Base-by-base conservation (phyloP, 2,113 vertebrate species). In the Puffinus mauretanicus region DNA sequence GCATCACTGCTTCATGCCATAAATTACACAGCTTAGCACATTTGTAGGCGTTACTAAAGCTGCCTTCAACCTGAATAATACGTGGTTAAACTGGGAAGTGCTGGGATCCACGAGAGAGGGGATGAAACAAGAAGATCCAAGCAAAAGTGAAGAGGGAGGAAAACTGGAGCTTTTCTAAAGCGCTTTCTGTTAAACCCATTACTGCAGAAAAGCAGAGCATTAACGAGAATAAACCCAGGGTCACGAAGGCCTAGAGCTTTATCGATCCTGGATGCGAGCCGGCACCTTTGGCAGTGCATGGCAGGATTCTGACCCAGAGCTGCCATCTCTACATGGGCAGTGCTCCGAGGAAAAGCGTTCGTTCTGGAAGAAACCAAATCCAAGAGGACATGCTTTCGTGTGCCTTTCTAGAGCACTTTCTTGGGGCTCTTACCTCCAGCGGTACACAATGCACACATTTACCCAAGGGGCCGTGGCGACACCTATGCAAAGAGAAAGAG, bases 381-480 rank as follows among this genome's bases (percentile, higher is more conserved):
- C 75, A 24, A 25, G 76, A 40, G 64, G 62, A 60, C 3, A 1
- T 1, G 18, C 7, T 38, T 46, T 34, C 5, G 21, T 17, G 13
- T 10, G 29, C 52, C n/a, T 7, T 42, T 22, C 19, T 21, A 17
- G 0, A 46, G 85, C 72, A 24, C 6, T 7, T 57, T 25, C 57
- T 9, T 8, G 46, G 67, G 66, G n/a, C 46, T 77, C 98, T 99
- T 97, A 99, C 99, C 99, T 99, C 99, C 87, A 99, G 97, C 0
- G 99, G 99, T 70, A 99, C 99, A 25, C 99, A 99, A 93, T 99
- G 99, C 67, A 99, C 99, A 42, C 99, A 99, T 96, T 99, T 99
- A 36, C 99, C 99, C 97, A 99, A 91, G 24, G 98, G 98, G 78
- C 99, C 99, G 2, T 99, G 99, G 76, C 98, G 99, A 98, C 99